Conservation (phyloP, 2,888 invertebrate species). For the Idaea aversata region DNA sequence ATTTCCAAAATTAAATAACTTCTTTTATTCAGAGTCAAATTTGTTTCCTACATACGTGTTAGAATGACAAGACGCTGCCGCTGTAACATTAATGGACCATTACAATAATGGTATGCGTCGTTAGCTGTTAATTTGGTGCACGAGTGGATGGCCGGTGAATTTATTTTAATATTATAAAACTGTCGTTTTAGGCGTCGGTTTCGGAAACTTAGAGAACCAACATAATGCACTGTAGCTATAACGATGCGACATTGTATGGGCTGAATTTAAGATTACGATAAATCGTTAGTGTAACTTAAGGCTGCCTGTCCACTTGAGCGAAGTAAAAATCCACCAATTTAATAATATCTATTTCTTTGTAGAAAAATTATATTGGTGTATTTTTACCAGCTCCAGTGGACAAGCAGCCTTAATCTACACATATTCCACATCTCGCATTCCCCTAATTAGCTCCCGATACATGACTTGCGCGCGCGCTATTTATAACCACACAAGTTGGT, state of each 20-base stretch:
- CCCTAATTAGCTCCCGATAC: slow-evolving; percentile 46
- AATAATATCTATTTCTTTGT: too few relatives aligned
- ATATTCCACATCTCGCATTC: slow-evolving; percentile 28
- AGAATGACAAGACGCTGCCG: slow-evolving; percentile 73
- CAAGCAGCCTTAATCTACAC: not conserved
- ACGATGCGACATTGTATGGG: too few relatives aligned
- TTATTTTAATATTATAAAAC: slow-evolving; percentile 33
- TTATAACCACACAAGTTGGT: slow-evolving; percentile 47
- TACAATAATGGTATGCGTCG: slow-evolving; percentile 70
- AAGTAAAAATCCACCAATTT: too few relatives aligned
- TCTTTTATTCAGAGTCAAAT: slow-evolving; percentile 81
- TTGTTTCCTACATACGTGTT: slow-evolving; percentile 80
- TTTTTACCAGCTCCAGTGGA: not conserved
- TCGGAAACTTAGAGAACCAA: slow-evolving; percentile 25
- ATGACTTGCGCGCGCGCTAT: slow-evolving; percentile 47
- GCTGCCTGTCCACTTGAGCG: too few relatives aligned
- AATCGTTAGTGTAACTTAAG: too few relatives aligned
- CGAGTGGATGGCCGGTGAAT: slow-evolving; percentile 54
- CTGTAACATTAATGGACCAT: slow-evolving; percentile 75
- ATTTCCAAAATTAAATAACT: slow-evolving; percentile 79
- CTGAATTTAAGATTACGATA: too few relatives aligned
- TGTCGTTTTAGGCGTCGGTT: slow-evolving; percentile 39
- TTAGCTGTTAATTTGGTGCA: slow-evolving; percentile 64
- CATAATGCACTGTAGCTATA: slow-evolving; percentile 4
- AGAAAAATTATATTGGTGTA: too few relatives aligned